These are phyloP conservation scores for Pogona vitticeps DNA, from an alignment of 2,113 vertebrate genomes.

Conservation along the genomic window DNA sequence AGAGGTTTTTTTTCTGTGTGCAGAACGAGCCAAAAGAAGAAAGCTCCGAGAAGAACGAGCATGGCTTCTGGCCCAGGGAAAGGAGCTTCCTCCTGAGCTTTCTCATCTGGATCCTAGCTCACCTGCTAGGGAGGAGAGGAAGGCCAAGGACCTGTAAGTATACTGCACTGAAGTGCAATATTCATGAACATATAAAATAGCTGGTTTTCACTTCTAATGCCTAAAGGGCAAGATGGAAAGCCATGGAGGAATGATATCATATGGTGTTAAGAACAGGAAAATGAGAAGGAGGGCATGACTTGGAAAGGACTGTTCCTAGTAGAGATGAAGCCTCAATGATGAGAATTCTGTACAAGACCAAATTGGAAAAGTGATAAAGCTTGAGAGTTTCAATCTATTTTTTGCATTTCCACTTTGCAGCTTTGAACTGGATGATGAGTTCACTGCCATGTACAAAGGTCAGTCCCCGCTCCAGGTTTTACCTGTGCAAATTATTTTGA, in stretches of 20 bases:
- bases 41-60: constrained; percentile 93
- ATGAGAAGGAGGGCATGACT: neutral
- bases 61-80: constrained; percentile 93
- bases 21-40: constrained; percentile 92
- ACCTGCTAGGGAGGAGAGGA: constrained; percentile 82
- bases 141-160: constrained; percentile 90
- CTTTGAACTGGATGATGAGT: constrained; percentile 95
- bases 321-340: neutral
- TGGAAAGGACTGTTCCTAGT: neutral
- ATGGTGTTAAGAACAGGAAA: neutral
- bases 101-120: constrained; percentile 89
- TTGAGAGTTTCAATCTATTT: constrained; percentile 9
- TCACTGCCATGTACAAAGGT: constrained; percentile 98
- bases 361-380: constrained; percentile 1
- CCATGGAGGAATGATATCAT: neutral
- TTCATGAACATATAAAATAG: neutral
- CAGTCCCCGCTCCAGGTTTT: constrained; percentile 47
- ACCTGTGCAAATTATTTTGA: neutral
- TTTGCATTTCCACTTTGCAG: constrained; percentile 70
- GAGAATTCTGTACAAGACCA: neutral
- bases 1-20: constrained; percentile 1
- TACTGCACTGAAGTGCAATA: neutral
- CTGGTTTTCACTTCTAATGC: neutral
- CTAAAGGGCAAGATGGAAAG: neutral
- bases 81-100: constrained; percentile 91